These are phyloP conservation scores for Anguilla anguilla DNA, from an alignment of 2,797 vertebrate genomes.

Conservation along the genomic window DNA sequence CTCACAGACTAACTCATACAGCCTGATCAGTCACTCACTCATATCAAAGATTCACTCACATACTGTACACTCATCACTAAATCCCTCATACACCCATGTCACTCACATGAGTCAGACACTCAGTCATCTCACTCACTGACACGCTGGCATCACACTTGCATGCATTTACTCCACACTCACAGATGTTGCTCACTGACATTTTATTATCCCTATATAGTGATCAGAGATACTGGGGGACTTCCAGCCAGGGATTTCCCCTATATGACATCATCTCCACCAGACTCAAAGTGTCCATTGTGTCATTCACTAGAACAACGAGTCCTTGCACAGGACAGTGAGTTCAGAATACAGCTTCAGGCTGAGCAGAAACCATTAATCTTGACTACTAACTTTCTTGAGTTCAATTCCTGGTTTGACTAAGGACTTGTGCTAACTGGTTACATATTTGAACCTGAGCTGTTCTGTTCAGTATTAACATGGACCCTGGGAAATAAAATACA, in stretches of 20 bases:
- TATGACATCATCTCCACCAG: conserved; percentile 60
- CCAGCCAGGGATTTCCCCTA: conserved; percentile 61
- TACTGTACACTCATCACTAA: too few species aligned
- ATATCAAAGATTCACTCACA: not conserved
- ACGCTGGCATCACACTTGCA: not conserved
- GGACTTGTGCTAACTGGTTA: not conserved
- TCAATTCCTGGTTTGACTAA: not conserved
- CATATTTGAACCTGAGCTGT: not conserved
- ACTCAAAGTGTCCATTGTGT: conserved; percentile 55
- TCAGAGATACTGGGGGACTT: conserved; percentile 62
- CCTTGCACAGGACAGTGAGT: not conserved
- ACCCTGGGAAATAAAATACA: not conserved
- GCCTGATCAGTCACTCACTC: too few species aligned
- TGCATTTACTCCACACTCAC: not conserved
- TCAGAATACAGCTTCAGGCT: conserved; percentile 10
- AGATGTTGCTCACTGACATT: too few species aligned
- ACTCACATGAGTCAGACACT: not conserved
- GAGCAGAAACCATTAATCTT: not conserved
- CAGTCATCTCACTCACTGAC: not conserved
- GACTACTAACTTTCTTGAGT: not conserved
- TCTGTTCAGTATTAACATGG: not conserved
- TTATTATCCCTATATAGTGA: conserved; percentile 28
- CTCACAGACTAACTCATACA: too few species aligned
- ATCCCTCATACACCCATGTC: not conserved
- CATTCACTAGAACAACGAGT: conserved; percentile 29